A percentile compares a stretch with the other conserved stretches of the same genome.
phyloP scores from a whole-genome alignment of 1,140 invertebrate species.

The Acyrthosiphon pisum region DNA sequence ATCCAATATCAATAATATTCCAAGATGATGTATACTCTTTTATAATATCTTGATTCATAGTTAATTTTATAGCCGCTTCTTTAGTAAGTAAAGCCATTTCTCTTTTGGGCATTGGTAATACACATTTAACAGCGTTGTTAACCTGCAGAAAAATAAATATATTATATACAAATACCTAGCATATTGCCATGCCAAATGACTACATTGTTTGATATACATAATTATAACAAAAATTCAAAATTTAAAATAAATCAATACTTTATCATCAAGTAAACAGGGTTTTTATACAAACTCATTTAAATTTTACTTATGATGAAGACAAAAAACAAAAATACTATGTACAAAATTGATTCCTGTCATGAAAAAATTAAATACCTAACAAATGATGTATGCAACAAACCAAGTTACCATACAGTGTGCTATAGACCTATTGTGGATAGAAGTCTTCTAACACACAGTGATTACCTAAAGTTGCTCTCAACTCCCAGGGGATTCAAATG shows the following conservation, averaged over 20 bases:
- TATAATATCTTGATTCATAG: conserved; percentile 50
- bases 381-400: neutral
- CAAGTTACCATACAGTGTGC: neutral
- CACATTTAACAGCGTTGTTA: conserved; percentile 56
- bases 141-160: conserved; percentile 41
- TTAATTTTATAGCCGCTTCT: conserved; percentile 57
- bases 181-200: neutral
- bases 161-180: neutral
- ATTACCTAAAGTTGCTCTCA: conserved; percentile 40
- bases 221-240: neutral
- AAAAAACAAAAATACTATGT: neutral
- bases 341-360: neutral
- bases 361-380: neutral
- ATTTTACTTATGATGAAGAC: neutral
- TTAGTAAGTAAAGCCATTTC: conserved; percentile 53
- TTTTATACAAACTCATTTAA: neutral
- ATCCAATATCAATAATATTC: conserved; percentile 26
- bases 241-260: neutral
- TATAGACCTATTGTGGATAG: conserved; percentile 35
- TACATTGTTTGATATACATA: neutral
- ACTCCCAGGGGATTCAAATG: conserved; percentile 22
- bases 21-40: conserved; percentile 56
- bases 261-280: neutral
- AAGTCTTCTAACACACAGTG: neutral
- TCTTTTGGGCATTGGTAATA: conserved; percentile 50